These are phyloP conservation scores for Sporophila hypoxantha DNA, from an alignment of 2,113 vertebrate species.

Conservation along the genomic window DNA sequence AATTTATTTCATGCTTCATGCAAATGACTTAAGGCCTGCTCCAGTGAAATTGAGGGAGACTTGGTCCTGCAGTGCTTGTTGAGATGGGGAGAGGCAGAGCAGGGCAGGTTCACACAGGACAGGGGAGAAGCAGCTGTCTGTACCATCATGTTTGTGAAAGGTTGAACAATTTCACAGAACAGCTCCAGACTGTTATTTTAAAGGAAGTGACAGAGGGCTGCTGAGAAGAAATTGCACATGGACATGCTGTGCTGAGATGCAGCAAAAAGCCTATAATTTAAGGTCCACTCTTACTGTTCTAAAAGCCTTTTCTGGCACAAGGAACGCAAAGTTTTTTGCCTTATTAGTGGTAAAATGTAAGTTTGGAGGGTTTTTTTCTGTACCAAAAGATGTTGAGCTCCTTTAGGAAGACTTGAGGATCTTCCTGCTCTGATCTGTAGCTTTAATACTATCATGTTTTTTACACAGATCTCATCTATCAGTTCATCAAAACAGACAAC, in stretches of 20 bases:
- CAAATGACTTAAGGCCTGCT: neutral
- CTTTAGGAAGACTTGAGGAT: neutral
- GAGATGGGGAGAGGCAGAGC: neutral
- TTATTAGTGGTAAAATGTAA: neutral
- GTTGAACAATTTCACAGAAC: neutral
- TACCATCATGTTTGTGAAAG: neutral
- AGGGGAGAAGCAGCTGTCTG: neutral
- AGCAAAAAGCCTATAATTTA: conserved; percentile 55
- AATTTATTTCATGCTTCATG: neutral
- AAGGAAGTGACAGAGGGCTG: conserved; percentile 7
- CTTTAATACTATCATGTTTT: neutral
- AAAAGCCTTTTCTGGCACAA: conserved; percentile 4
- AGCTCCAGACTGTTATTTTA: neutral
- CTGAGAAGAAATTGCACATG: conserved; percentile 11
- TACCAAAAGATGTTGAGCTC: neutral
- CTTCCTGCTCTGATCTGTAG: neutral
- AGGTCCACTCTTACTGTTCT: neutral
- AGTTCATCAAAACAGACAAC: neutral
- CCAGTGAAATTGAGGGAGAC: neutral
- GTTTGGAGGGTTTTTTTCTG: neutral
- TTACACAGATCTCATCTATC: neutral
- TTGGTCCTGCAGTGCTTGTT: neutral
- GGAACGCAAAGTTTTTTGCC: neutral
- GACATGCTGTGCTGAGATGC: conserved; percentile 12
- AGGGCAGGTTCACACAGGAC: neutral